These are phyloP conservation scores for Choloepus didactylus DNA, from an alignment of 2,797 vertebrate species.

Conservation along the genomic window DNA sequence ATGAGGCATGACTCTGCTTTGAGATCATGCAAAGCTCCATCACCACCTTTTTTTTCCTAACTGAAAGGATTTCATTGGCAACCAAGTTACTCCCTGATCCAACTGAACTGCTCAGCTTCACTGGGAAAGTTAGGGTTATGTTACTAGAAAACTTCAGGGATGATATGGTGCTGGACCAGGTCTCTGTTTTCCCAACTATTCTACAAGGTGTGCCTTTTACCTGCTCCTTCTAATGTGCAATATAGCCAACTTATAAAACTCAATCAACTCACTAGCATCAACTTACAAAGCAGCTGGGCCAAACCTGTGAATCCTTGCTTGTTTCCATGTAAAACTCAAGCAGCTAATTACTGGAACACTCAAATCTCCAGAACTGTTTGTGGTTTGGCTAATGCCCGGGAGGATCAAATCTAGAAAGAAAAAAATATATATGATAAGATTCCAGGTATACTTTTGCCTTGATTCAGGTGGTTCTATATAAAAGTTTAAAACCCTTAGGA, in stretches of 20 bases:
- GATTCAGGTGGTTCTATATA: neutral
- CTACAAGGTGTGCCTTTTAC: neutral
- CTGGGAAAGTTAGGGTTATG: neutral
- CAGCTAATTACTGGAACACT: neutral
- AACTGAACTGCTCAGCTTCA: neutral
- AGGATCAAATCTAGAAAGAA: neutral
- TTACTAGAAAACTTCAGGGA: neutral
- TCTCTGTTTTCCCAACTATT: neutral
- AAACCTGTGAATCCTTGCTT: neutral
- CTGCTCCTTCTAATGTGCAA: neutral
- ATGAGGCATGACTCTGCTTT: neutral
- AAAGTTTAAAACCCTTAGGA: neutral
- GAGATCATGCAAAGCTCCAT: neutral
- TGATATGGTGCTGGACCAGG: rapidly evolving
- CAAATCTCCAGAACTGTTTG: neutral
- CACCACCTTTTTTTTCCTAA: neutral
- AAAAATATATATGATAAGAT: neutral
- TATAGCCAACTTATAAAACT: constrained; percentile 8
- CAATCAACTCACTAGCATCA: neutral
- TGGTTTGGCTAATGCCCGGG: neutral
- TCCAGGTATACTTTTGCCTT: neutral
- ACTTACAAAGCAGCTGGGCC: neutral
- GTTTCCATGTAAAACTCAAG: constrained; percentile 9
- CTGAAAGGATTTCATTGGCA: neutral
- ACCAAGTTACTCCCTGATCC: neutral